Evolutionary conservation across 2,888 invertebrate species (phyloP).

Genomic region (Cantharis rustica): DNA sequence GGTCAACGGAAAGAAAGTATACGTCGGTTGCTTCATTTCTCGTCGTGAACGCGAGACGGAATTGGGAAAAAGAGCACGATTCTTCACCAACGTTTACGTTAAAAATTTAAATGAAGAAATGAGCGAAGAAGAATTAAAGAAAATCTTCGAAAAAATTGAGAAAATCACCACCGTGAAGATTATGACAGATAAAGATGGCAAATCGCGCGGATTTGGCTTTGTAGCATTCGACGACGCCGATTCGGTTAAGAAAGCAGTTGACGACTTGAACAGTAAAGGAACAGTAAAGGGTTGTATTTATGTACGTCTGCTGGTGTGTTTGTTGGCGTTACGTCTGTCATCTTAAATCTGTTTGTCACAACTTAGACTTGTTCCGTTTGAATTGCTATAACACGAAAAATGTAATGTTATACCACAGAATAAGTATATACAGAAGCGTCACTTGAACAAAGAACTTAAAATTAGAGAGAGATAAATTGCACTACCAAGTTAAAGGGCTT

Average conservation of each 20-base stretch:
- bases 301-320: too few species aligned
- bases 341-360: too few species aligned
- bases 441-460: too few species aligned
- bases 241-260: slow-evolving; percentile 91
- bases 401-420: too few species aligned
- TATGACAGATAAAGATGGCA: slow-evolving; percentile 91
- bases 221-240: slow-evolving; percentile 98
- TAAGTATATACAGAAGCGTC: too few species aligned
- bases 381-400: too few species aligned
- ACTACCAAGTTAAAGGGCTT: too few species aligned
- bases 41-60: slow-evolving; percentile 98
- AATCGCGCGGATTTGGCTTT: slow-evolving; percentile 97
- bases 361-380: too few species aligned
- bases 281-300: too few species aligned
- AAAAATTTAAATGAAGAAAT: too few species aligned
- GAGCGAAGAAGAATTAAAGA: slow-evolving; percentile 83
- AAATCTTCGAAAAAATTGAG: slow-evolving; percentile 92
- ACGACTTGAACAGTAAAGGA: slow-evolving; percentile 82
- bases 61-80: slow-evolving; percentile 93
- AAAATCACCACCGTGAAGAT: slow-evolving; percentile 91
- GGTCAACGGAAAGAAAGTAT: slow-evolving; percentile 98
- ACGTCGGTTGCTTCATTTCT: slow-evolving; percentile 97
- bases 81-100: slow-evolving; percentile 98
- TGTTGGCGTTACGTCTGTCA: too few species aligned
- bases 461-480: too few species aligned